Evolutionary conservation across 2,113 vertebrate species (phyloP), one percentile per base, ranked within the genome.

Genomic region (Oplegnathus fasciatus): DNA sequence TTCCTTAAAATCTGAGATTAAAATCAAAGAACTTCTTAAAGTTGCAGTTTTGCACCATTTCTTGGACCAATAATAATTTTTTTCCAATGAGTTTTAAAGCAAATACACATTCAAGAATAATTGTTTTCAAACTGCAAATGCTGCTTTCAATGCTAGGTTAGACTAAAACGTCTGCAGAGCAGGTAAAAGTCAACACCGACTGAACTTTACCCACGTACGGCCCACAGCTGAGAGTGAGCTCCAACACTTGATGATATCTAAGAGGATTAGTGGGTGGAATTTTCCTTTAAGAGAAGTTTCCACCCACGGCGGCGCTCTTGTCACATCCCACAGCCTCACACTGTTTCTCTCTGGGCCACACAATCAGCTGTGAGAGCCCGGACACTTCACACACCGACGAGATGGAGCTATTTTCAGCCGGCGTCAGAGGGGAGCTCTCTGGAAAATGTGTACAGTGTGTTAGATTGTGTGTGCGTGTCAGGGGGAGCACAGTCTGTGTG

Each of bases 401-500:
- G 62, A 86, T 32, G 75, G n/a, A 73, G 85, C 88, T 93, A 93
- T 91, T 90, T 90, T 78, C 85, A 88, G 88, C 78, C 46, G 18
- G 81, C 46, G 74, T 88, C 76, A 88, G 82, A 84, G 80, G 46
- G 61, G 50, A 87, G 76, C 64, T 69, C 71, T 82, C 52, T 80
- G 75, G 69, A 82, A 78, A 85, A 80, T 81, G n/a, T 74, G 60
- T 61, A 48, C 40, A 62, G 76, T 76, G 80, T 72, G 54, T 80
- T 73, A 48, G n/a, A 60, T n/a, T 46, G 15, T 44, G 28, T 64
- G 64, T 22, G 50, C 48, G 60, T 62, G 32, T 78, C 7, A 9
- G 32, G 18, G 14, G 7, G 32, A n/a, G 37, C 9, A 7, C 20
- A 58, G 55, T 67, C 26, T 69, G 52, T 37, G 34, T 37, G 11